Base-by-base conservation (phyloP, 2,113 vertebrate genomes). In the Phasianus colchicus region DNA sequence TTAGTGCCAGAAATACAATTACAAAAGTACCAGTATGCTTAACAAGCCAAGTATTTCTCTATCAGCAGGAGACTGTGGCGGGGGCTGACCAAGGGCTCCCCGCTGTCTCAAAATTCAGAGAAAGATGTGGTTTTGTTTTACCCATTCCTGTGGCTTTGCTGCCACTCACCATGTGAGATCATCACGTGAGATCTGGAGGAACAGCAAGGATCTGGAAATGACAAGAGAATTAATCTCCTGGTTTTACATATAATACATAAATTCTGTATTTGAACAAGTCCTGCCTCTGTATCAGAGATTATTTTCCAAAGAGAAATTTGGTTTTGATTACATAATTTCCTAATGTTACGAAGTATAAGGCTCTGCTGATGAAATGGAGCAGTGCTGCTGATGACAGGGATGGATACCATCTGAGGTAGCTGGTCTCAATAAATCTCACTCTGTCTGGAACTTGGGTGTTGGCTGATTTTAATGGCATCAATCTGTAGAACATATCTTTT, bases 1-100 rank as follows among this genome's bases (percentile, higher is more conserved):
- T 89, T 86, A 92, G 91, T 94, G 91, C 89, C 94, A 95, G 91
- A 95, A 96, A 90, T 93, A 94, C 89, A 91, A 91, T 96, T 91
- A 92, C 47, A 89, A 95, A 96, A 94, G 92, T 94, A 93, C 94
- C 93, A 95, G 92, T 96, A 87, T 91, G 84, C 75, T 93, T 89
- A 87, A 92, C 95, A 86, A 88, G 83, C 88, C 83, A 95, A 95
- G 82, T 94, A 89, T 95, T 93, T 96, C 92, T 95, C 71, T 85
- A 66, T 79, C 89, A 89, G 92, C 78, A 50, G 70, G 74, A 87
- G 75, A 27, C 75, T 91, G 60, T 2, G 3, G 47, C 73, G 78
- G 71, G 63, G 58, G 32, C 11, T 50, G 60, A 66, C 25, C 58
- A 48, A 93, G 66, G 40, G 66, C 72, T 92, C 83, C 70, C 66